Percentiles rank a stretch among this genome's conserved stretches.
Evolutionary conservation across 2,888 invertebrate species (phyloP).

Genomic region (Temnothorax rugatulus): DNA sequence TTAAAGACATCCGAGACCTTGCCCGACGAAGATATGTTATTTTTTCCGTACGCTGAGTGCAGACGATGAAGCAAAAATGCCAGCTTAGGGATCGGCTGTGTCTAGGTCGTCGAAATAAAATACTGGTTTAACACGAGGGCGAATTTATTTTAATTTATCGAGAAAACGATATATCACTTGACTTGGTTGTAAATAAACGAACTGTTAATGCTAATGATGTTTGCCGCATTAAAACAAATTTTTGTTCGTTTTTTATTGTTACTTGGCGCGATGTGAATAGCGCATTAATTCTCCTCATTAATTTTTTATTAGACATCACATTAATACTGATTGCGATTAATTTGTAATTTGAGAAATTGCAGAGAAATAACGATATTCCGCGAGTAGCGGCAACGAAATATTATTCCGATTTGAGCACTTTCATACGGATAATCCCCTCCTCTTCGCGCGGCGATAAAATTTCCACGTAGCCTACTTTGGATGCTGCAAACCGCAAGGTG

Average conservation of each 20-base stretch:
- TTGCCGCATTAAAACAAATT: neutral
- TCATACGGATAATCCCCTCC: neutral
- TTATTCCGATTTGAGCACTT: constrained; percentile 8
- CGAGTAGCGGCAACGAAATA: neutral
- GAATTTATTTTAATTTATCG: neutral
- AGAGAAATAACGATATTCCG: neutral
- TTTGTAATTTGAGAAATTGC: neutral
- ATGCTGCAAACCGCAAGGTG: neutral
- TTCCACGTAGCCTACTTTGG: constrained; percentile 6
- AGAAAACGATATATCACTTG: neutral
- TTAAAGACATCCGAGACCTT: constrained; percentile 15
- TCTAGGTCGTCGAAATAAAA: constrained; percentile 1
- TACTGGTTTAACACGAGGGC: neutral
- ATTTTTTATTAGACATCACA: neutral
- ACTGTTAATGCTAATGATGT: neutral
- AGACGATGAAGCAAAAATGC: constrained; percentile 9
- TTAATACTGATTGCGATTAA: neutral
- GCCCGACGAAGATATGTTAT: neutral
- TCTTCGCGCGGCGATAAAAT: constrained; percentile 3
- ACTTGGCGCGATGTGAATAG: neutral
- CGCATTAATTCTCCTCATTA: constrained; percentile 22
- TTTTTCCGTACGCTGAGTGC: neutral
- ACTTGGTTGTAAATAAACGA: neutral
- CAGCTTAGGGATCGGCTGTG: neutral
- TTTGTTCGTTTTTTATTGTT: constrained; percentile 1